phyloP scores from a whole-genome alignment of 2,888 invertebrate genomes.

The Cheilosia vernalis region DNA sequence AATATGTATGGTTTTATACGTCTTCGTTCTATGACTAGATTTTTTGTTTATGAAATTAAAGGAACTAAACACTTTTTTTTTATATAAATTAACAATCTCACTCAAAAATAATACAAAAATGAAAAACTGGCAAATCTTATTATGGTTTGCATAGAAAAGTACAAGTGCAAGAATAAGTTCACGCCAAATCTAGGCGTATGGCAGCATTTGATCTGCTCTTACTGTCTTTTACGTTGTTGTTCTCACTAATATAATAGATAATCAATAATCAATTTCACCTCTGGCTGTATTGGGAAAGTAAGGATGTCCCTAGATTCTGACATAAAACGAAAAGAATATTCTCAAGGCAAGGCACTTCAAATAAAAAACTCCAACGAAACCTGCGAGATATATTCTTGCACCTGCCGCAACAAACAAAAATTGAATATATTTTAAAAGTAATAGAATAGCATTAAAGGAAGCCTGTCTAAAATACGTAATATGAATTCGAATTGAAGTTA shows the following conservation, averaged over 20 bases:
- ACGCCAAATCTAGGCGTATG: background rate
- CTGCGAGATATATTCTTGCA: too few relatives aligned
- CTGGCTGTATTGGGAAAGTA: background rate
- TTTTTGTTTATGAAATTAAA: conserved; percentile 47
- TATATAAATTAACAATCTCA: conserved; percentile 42
- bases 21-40: conserved; percentile 55
- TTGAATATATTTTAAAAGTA: too few relatives aligned
- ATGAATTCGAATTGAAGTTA: too few relatives aligned
- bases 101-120: conserved; percentile 23
- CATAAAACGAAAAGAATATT: conserved; percentile 14
- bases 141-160: too few relatives aligned
- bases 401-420: too few relatives aligned
- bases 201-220: too few relatives aligned
- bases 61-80: conserved; percentile 46
- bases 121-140: background rate
- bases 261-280: too few relatives aligned
- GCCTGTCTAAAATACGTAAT: too few relatives aligned
- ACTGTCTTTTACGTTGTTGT: background rate
- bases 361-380: conserved; percentile 9
- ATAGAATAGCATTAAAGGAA: too few relatives aligned
- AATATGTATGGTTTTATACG: conserved; percentile 24
- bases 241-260: background rate
- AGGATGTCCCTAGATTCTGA: background rate
- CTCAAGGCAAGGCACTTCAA: conserved; percentile 49
- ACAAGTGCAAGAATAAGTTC: background rate